Conservation (phyloP, 1,140 invertebrate species). For the Saxidomus purpurata region DNA sequence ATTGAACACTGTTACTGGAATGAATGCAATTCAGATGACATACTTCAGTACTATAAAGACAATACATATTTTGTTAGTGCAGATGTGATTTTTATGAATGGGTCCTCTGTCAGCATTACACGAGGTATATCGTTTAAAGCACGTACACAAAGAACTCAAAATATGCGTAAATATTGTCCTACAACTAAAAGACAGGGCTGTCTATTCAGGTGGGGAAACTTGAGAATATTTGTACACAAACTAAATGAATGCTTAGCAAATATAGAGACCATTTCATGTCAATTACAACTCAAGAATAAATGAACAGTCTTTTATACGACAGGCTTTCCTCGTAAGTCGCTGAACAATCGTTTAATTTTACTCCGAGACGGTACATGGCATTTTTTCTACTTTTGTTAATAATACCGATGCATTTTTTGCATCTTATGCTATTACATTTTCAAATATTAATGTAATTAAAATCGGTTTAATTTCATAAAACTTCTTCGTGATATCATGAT, state of each 20-base stretch:
- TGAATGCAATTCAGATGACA: neutral
- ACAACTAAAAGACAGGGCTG: neutral
- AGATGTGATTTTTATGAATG: neutral
- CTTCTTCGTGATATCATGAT: neutral
- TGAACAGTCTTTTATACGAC: neutral
- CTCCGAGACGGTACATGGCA: neutral
- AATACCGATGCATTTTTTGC: neutral
- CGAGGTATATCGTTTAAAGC: neutral
- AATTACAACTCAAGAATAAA: constrained; percentile 6
- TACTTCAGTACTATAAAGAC: constrained; percentile 10
- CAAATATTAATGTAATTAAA: neutral
- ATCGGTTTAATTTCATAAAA: neutral
- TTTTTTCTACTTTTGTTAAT: neutral
- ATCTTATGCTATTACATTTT: neutral
- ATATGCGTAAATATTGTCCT: constrained; percentile 8
- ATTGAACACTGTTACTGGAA: neutral
- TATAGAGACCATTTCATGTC: neutral
- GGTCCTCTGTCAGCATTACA: neutral
- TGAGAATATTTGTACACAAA: constrained; percentile 19
- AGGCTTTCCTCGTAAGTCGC: neutral
- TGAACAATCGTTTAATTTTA: neutral
- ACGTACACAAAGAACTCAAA: neutral
- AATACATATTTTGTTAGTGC: neutral
- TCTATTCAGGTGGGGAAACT: neutral
- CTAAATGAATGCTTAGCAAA: constrained; percentile 2